Conservation (phyloP, 2,888 invertebrate genomes). For the Drosophila histrio region DNA sequence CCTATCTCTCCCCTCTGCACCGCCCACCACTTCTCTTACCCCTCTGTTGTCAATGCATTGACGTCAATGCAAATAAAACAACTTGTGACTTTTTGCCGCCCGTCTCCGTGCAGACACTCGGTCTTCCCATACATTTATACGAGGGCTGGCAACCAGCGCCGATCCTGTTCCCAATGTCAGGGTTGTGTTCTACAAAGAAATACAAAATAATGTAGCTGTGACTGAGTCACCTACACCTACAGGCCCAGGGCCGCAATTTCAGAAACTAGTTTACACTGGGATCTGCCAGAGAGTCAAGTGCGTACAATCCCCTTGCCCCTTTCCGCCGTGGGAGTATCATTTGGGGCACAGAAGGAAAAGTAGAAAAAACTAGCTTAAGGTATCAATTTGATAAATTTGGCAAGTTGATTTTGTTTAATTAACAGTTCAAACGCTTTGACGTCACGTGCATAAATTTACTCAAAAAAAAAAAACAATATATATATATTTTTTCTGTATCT, state of each 20-base stretch:
- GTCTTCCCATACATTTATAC: slow-evolving; percentile 6
- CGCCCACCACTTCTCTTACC: not conserved
- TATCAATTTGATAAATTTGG: slow-evolving; percentile 54
- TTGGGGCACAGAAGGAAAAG: not conserved
- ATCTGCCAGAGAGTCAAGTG: slow-evolving; percentile 36
- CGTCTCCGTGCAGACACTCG: slow-evolving; percentile 31
- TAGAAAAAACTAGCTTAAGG: slow-evolving; percentile 14
- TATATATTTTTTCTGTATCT: slow-evolving; percentile 17
- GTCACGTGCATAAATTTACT: slow-evolving; percentile 71
- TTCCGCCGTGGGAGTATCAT: not conserved
- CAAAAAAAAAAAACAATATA: slow-evolving; percentile 5
- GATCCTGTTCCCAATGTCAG: slow-evolving; percentile 63
- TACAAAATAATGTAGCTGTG: slow-evolving; percentile 33
- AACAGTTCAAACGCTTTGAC: slow-evolving; percentile 63
- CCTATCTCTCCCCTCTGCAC: slow-evolving; percentile 9
- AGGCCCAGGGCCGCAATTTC: slow-evolving; percentile 26
- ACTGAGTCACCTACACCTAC: slow-evolving; percentile 63
- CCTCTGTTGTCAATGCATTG: slow-evolving; percentile 45
- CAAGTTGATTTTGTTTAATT: slow-evolving; percentile 65
- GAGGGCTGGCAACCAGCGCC: slow-evolving; percentile 31
- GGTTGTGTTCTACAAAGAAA: slow-evolving; percentile 66
- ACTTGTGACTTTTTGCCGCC: slow-evolving; percentile 31
- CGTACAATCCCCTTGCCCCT: not conserved
- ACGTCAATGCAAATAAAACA: slow-evolving; percentile 76
- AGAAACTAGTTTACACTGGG: slow-evolving; percentile 38